Conservation (phyloP, 1,140 invertebrate species). For the Bilobella aurantiaca region DNA sequence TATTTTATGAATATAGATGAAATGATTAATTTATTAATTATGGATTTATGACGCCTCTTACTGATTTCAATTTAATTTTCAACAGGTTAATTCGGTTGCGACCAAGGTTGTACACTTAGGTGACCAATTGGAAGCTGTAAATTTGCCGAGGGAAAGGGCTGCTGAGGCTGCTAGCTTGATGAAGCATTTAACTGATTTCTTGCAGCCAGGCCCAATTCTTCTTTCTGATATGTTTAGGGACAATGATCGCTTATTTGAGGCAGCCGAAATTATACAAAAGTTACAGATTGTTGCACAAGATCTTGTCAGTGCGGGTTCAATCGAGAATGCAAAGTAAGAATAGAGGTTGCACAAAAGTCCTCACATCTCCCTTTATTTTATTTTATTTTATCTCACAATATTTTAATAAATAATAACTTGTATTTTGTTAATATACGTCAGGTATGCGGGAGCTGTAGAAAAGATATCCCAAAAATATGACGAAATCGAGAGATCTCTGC, state of each 20-base stretch:
- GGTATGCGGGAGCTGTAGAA: constrained; percentile 76
- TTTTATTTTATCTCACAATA: neutral
- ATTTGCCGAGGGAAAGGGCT: constrained; percentile 81
- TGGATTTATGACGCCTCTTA: no score
- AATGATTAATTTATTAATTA: no score
- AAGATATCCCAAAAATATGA: constrained; percentile 91
- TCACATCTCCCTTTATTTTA: neutral
- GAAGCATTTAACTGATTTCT: constrained; percentile 85
- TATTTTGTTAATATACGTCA: constrained; percentile 37
- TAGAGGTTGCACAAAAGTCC: neutral
- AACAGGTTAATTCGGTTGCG: constrained; percentile 81
- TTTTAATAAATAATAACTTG: no score
- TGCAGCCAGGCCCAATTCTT: constrained; percentile 66
- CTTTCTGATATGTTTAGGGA: constrained; percentile 79
- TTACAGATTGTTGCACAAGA: constrained; percentile 91
- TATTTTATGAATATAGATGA: constrained; percentile 2
- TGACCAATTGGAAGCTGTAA: constrained; percentile 92
- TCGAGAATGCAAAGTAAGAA: constrained; percentile 49
- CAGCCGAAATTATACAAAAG: constrained; percentile 98
- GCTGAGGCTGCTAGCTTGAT: constrained; percentile 90
- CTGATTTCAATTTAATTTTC: constrained; percentile 12
- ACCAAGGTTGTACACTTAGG: constrained; percentile 95
- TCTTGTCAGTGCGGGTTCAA: constrained; percentile 50
- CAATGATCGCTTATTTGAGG: constrained; percentile 74
- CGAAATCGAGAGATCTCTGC: constrained; percentile 81